Evolutionary conservation across 2,888 invertebrate genomes (phyloP).

Genomic region (Rugalucina vietnamica): DNA sequence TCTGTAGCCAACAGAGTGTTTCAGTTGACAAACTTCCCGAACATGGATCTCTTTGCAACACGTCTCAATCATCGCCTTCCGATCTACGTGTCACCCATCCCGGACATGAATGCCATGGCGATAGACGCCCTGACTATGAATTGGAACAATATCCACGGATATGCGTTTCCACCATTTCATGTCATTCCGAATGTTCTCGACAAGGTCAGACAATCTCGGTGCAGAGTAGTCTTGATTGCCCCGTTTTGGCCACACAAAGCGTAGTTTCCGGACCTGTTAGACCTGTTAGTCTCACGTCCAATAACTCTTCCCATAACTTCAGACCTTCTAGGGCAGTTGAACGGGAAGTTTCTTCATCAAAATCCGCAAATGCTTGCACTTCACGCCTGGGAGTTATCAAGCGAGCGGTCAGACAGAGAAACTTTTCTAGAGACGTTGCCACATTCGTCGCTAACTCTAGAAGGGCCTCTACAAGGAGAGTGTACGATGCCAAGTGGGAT

Average conservation of each 20-base stretch:
- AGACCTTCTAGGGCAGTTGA: neutral
- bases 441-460: neutral
- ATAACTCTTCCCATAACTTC: neutral
- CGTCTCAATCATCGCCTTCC: neutral
- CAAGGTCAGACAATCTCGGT: neutral
- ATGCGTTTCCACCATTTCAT: conserved; percentile 52
- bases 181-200: neutral
- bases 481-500: neutral
- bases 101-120: conserved; percentile 23
- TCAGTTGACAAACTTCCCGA: neutral
- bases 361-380: neutral
- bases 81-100: neutral
- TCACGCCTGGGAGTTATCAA: neutral
- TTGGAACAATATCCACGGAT: conserved; percentile 15
- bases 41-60: neutral
- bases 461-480: neutral
- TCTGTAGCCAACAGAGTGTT: neutral
- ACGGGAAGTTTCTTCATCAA: neutral
- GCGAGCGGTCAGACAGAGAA: neutral
- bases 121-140: conserved; percentile 31
- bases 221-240: neutral
- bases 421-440: neutral
- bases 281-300: neutral
- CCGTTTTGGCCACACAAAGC: neutral
- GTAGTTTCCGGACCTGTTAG: neutral